phyloP scores from a whole-genome alignment of 2,113 vertebrate species.

The Galbula dea region DNA sequence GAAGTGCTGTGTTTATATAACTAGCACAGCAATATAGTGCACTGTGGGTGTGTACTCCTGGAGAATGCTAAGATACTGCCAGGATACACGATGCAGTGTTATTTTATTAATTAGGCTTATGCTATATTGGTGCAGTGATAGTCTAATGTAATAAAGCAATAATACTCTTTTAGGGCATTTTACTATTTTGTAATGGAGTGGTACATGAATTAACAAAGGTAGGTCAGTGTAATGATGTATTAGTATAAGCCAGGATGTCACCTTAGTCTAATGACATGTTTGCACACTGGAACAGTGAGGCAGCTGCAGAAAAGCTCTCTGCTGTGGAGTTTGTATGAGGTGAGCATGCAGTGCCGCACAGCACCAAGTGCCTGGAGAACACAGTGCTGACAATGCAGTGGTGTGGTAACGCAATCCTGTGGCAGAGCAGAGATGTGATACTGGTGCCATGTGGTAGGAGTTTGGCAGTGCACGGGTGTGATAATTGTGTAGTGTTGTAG shows the following conservation, averaged over 20 bases:
- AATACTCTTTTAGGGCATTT: background rate
- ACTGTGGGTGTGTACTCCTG: slow-evolving; percentile 35
- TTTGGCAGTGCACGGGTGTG: background rate
- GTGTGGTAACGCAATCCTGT: background rate
- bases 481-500: background rate
- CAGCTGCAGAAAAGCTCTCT: background rate
- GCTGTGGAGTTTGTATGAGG: background rate
- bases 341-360: background rate
- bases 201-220: background rate
- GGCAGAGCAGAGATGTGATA: slow-evolving; percentile 4
- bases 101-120: slow-evolving; percentile 40
- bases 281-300: background rate
- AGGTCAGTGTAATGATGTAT: background rate
- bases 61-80: slow-evolving; percentile 39
- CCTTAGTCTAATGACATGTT: background rate
- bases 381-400: background rate
- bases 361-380: background rate
- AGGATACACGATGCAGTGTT: background rate
- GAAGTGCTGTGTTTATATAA: slow-evolving; percentile 39
- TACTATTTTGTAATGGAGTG: background rate
- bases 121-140: background rate
- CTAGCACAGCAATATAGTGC: slow-evolving; percentile 21
- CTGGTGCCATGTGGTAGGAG: slow-evolving; percentile 6
- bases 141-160: background rate
- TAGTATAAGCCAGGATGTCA: background rate